Evolutionary conservation across 2,797 vertebrate species (phyloP), one percentile per base, ranked within the genome.

Genomic region (Acanthurus leucopareius): DNA sequence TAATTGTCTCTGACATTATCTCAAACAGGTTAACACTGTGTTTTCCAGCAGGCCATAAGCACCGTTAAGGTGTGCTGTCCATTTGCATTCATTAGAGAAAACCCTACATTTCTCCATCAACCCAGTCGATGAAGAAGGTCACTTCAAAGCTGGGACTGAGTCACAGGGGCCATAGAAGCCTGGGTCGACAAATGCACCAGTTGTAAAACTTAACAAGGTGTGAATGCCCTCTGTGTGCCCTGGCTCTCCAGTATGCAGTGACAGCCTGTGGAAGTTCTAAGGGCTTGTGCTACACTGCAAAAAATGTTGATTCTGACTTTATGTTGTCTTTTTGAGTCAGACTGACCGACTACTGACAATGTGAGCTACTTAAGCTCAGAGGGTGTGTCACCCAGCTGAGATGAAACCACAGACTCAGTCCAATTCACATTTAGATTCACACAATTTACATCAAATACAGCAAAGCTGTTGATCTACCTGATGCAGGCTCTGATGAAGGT

Each of bases 191-290:
- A 95, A 95, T 96, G 95, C 86, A 86, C 83, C 70, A 88, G 95
- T 90, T 95, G 94, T 96, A 95, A 96, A 96, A 94, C 91, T 94
- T 94, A 95, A 95, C 94, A 94, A 95, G 94, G 94, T 95, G 94
- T 94, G 94, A 96, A 95, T 88, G 94, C 86, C 94, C 94, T 93
- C 89, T 86, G 78, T 45, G 86, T 91, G 93, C 92, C 95, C 94
- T 80, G 85, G 40, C 68, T 84, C 87, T 88, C 72, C 85, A 82
- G 83, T 53, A 85, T 88, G 85, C 83, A 85, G 82, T 61, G 72
- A 45, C 22, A 83, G 92, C 78, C 87, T 89, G 89, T 74, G 75
- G 76, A 83, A 72, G 42, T 70, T 81, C 69, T 86, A 57, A 80
- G 72, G 57, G 69, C 20, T 48, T 19, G 63, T 32, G 53, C 44